Evolutionary conservation across 2,113 vertebrate species (phyloP).

Genomic region (Ciconia stormi): DNA sequence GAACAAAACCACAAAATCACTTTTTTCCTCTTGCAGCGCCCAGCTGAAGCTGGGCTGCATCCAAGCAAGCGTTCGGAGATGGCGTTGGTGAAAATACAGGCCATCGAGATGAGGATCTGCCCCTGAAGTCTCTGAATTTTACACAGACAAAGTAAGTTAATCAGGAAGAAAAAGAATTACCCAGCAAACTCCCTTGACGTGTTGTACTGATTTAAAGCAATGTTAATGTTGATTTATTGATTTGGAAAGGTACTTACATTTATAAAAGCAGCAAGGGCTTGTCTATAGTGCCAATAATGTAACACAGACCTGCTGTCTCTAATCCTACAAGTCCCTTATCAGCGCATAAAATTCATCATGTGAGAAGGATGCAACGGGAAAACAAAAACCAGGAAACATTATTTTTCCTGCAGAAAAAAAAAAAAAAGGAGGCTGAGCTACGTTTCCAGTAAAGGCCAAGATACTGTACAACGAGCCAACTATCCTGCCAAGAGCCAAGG

Average conservation of each 20-base stretch:
- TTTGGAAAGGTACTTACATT: constrained; percentile 60
- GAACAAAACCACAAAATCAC: neutral
- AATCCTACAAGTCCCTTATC: neutral
- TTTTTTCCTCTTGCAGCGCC: neutral
- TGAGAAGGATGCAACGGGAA: neutral
- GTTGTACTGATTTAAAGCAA: constrained; percentile 49
- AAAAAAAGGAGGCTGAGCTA: neutral
- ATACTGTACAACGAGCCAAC: neutral
- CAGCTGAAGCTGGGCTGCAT: neutral
- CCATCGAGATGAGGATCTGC: neutral
- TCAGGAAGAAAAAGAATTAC: constrained; percentile 66
- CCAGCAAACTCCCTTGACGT: constrained; percentile 23
- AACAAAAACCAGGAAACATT: neutral
- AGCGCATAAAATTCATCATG: neutral
- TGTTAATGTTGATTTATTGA: constrained; percentile 73
- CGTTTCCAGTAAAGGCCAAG: neutral
- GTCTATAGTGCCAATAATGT: neutral
- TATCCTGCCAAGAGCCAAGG: neutral
- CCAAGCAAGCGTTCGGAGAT: neutral
- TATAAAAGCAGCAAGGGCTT: constrained; percentile 14
- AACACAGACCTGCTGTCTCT: neutral
- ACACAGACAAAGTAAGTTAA: constrained; percentile 41
- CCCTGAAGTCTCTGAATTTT: neutral
- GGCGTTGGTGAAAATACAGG: neutral
- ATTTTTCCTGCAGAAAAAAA: neutral